Evolutionary conservation across 2,888 invertebrate genomes (phyloP), one percentile per base, ranked within the genome.

Genomic region (Anthrax anthrax): DNA sequence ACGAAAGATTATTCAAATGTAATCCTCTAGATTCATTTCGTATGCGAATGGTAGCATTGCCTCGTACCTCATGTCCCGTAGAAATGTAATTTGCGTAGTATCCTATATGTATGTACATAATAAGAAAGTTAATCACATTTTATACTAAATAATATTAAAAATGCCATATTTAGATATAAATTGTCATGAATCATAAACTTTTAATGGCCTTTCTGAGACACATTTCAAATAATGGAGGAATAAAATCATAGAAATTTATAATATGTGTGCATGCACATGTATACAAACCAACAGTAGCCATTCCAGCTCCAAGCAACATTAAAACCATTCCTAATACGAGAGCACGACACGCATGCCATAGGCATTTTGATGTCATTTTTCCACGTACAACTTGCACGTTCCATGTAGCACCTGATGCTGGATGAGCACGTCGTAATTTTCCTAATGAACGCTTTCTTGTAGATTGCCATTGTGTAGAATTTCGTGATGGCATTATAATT

Each of bases 331-430:
- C 94, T 49, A 92, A 75, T 52, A 88, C 84, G 17, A 94, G 77
- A 19, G 92, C 92, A 56, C 90, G 84, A 66, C 92, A 92, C 29
- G 92, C 92, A 64, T 91, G 88, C 91, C 92, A 94, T 54, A 94
- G 73, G 64, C 91, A 92, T 61, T 81, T 77, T 40, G 87, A 83
- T 58, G 88, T 86, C 74, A 89, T 87, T 71, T 89, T 89, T 49
- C 87, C 86, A 51, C 80, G 77, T 60, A 86, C 85, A 67, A 87
- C 85, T 75, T 81, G 81, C 56, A 85, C 85, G 63, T 85, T 85
- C 85, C 85, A 85, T 68, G 85, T 82, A 58, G 85, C 84, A 52
- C 85, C 85, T 52, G 85, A 81, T 55, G 82, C 81, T 52, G 82
- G 82, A 71, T 81, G 80, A 52, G 82, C 81, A 50, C 81, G 73